Evolutionary conservation across 2,888 invertebrate genomes (phyloP), one percentile per base, ranked within the genome.

Genomic region (Calameuta idolon): DNA sequence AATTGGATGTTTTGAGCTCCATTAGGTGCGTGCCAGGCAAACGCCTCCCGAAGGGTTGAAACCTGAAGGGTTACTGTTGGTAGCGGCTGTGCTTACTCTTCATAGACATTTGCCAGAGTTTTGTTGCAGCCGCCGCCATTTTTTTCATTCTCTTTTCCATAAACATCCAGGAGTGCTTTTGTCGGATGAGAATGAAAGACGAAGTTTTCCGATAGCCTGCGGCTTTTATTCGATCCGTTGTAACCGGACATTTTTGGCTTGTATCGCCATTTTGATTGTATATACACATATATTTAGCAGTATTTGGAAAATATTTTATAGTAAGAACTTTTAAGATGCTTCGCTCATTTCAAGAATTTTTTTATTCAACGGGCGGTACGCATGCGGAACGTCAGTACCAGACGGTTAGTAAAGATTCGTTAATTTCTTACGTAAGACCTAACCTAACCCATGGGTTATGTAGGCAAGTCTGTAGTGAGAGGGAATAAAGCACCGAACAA

Each of bases 401-500:
- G 55, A 55, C 55, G 23, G 55, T 55, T 55, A 55, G 55, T 55
- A 2, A 55, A 15, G 55, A 55, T 55, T 55, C 55, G 55, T 55
- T 55, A 55, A 55, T 55, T 55, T 55, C 55, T 55, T 55, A 55
- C 9, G 9, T 23, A 55, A 23, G 55, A 55, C 71, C 33, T 3
- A 31, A 30, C 69, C 69, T 33, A 30, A 23, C 33, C 12, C 12
- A 71, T 69, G 11, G 71, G 15, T 30, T 69, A 30, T 12, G 15
- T 71, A 31, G 71, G 31, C 9, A 31, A 34, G 31, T 33, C 71
- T 15, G 1, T 9, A 34, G 71, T 71, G 71, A 31, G 71, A 68
- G 79, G 80, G 85, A 85, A 88, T 87, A 87, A 87, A 88, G 85
- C 84, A 83, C 85, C 87, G 85, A 85, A 86, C 89, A 90, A 90